phyloP scores from a whole-genome alignment of 2,113 vertebrate genomes.

The Tyrannus savana region DNA sequence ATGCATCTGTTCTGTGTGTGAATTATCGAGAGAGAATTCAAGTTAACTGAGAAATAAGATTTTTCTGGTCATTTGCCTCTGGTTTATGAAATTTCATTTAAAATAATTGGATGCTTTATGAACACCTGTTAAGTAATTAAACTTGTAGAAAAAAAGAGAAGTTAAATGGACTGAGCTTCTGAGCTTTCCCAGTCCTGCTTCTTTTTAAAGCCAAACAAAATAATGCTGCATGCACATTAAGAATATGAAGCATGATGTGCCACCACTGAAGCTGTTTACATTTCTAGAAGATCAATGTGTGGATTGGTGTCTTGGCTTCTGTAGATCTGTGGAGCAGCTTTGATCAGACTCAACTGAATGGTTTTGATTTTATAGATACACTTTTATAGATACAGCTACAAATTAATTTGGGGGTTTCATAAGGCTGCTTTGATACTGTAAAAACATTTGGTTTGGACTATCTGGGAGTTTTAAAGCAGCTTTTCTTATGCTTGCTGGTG shows the following conservation, averaged over 20 bases:
- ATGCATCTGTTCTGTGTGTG: neutral
- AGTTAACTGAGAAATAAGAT: neutral
- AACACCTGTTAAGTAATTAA: neutral
- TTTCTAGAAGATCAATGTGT: neutral
- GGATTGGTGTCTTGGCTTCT: neutral
- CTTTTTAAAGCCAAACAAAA: neutral
- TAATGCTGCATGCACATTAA: neutral
- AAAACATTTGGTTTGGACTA: neutral
- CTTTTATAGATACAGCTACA: neutral
- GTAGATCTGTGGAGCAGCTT: neutral
- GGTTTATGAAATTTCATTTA: neutral
- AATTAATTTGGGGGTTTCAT: neutral
- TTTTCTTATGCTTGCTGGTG: neutral
- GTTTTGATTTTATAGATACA: neutral
- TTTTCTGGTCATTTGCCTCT: neutral
- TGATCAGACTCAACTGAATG: neutral
- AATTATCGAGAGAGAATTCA: neutral
- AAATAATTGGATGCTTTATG: neutral
- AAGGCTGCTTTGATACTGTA: neutral
- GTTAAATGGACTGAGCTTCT: neutral
- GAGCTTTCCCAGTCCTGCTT: neutral
- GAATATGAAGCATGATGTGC: neutral
- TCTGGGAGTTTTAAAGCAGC: neutral
- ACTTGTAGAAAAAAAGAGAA: neutral
- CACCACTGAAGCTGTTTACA: neutral